A percentile compares a stretch with the other conserved stretches of the same genome.
Conservation (phyloP, 2,888 invertebrate genomes). For the Phragmatobia fuliginosa region DNA sequence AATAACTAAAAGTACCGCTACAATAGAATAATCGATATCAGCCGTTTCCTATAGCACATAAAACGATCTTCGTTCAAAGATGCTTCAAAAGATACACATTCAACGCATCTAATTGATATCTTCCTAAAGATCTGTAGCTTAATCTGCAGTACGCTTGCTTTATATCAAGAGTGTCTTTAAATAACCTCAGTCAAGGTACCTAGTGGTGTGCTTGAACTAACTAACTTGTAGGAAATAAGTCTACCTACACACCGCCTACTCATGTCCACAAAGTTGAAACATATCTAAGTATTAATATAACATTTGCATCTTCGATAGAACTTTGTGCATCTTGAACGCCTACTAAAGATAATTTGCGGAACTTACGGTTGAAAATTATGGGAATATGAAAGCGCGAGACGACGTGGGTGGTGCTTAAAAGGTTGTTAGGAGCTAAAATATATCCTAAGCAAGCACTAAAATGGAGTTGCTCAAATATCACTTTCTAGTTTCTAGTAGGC, state of each 20-base stretch:
- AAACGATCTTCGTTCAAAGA: not conserved
- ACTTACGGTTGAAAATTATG: conserved; percentile 15
- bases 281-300: conserved; percentile 28
- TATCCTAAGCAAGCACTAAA: not conserved
- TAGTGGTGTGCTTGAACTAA: conserved; percentile 42
- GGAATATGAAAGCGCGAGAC: conserved; percentile 13
- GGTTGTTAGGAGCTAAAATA: conserved; percentile 7
- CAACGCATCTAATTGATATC: conserved; percentile 12
- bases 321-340: conserved; percentile 17
- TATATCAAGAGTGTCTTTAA: conserved; percentile 19
- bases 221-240: conserved; percentile 38
- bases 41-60: not conserved
- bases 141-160: conserved; percentile 1
- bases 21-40: not conserved
- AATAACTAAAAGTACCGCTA: not conserved
- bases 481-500: not conserved
- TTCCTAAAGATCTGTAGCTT: conserved; percentile 14
- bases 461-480: not conserved
- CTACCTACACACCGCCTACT: conserved; percentile 52
- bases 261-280: conserved; percentile 36
- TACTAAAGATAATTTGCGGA: conserved; percentile 16
- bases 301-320: conserved; percentile 13
- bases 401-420: conserved; percentile 8
- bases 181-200: conserved; percentile 17
- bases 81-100: not conserved